Conservation (phyloP, 2,797 vertebrate species). For the Cyclura pinguis region DNA sequence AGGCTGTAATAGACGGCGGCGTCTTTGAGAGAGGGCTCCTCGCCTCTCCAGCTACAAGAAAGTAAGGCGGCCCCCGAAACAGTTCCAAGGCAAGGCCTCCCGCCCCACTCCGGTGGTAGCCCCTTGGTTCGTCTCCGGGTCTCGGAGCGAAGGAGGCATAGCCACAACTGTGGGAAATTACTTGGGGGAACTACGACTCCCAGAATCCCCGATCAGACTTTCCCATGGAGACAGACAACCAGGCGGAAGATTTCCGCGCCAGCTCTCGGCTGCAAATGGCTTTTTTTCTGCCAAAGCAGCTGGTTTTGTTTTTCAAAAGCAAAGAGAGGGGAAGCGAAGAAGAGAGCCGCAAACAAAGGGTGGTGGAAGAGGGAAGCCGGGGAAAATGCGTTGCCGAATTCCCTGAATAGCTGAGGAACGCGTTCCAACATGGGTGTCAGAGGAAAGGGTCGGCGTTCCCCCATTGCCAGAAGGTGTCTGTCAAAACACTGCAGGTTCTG, state of each 20-base stretch:
- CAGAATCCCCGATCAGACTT: too few species aligned
- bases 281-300: slow-evolving; percentile 53
- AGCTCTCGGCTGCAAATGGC: slow-evolving; percentile 49
- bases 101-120: too few species aligned
- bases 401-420: slow-evolving; percentile 65
- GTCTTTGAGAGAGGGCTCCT: too few species aligned
- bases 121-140: too few species aligned
- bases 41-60: too few species aligned
- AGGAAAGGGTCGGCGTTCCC: slow-evolving; percentile 74
- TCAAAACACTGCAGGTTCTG: slow-evolving; percentile 75
- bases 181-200: not conserved
- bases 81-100: too few species aligned
- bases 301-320: slow-evolving; percentile 62
- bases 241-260: slow-evolving; percentile 29
- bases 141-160: too few species aligned
- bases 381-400: slow-evolving; percentile 55
- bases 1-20: too few species aligned
- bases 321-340: slow-evolving; percentile 25
- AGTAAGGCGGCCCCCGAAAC: too few species aligned
- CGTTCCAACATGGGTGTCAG: slow-evolving; percentile 70
- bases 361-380: slow-evolving; percentile 5
- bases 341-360: slow-evolving; percentile 41
- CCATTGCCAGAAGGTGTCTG: slow-evolving; percentile 75
- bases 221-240: not conserved
- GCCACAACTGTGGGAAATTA: too few species aligned